A percentile compares a stretch with the other conserved stretches of the same genome.
Evolutionary conservation across 2,888 invertebrate species (phyloP).

Genomic region (Nipponacmea schrenckii): DNA sequence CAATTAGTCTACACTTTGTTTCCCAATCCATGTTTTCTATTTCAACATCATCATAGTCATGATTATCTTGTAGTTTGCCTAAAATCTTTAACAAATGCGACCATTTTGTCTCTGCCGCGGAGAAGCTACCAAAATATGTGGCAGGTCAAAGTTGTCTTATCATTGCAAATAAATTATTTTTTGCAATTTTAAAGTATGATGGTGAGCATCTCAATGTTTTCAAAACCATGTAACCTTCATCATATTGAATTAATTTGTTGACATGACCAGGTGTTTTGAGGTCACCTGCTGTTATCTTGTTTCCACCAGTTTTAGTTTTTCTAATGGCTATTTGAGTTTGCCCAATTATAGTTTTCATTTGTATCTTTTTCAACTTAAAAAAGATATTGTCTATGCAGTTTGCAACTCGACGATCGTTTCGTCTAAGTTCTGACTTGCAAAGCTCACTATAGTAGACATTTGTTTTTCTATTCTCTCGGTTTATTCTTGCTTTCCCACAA

Average conservation of each 20-base stretch:
- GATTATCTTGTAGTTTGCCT: constrained; percentile 19
- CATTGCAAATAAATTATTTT: constrained; percentile 33
- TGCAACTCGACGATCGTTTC: neutral
- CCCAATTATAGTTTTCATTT: neutral
- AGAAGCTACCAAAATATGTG: constrained; percentile 32
- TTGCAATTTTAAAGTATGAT: constrained; percentile 1
- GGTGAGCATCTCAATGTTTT: constrained; percentile 21
- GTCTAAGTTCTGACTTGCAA: neutral
- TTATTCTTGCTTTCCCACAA: neutral
- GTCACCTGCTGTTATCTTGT: neutral
- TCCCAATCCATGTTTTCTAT: neutral
- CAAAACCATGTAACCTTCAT: constrained; percentile 23
- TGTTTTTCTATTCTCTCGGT: too few relatives aligned
- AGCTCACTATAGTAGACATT: neutral
- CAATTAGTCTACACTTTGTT: constrained; percentile 25
- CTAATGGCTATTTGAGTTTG: neutral
- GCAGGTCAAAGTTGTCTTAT: constrained; percentile 37
- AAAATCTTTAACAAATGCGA: neutral
- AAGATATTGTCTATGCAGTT: neutral
- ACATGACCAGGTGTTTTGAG: neutral
- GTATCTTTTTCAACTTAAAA: neutral
- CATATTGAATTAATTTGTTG: neutral
- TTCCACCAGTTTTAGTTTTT: neutral
- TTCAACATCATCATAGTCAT: neutral
- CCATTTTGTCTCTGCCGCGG: constrained; percentile 34